Percentiles rank a stretch among this genome's conserved stretches.
These are phyloP conservation scores for Syrrhaptes paradoxus DNA, from an alignment of 2,113 vertebrate genomes.

Conservation along the genomic window DNA sequence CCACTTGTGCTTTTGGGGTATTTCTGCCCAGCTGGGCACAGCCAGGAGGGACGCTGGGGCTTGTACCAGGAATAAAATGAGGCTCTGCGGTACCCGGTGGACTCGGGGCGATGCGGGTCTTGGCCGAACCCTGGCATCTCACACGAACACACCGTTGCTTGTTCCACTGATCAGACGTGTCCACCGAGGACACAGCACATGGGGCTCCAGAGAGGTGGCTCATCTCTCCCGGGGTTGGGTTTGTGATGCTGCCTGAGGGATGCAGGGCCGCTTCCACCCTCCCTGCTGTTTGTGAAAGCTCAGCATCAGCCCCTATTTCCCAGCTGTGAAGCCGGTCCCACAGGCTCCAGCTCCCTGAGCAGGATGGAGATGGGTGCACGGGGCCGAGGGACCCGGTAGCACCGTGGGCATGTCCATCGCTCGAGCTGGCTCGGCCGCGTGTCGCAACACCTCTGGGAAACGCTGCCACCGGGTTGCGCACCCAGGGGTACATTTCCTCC, in stretches of 20 bases:
- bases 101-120: fast-evolving
- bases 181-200: fast-evolving
- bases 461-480: neutral
- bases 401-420: fast-evolving
- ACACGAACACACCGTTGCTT: fast-evolving
- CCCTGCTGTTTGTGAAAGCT: neutral
- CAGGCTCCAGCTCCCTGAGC: fast-evolving
- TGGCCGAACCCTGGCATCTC: neutral
- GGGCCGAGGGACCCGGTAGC: neutral
- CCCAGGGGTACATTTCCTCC: neutral
- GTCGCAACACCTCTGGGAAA: neutral
- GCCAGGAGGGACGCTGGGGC: neutral
- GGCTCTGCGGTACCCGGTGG: neutral
- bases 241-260: neutral
- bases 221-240: fast-evolving
- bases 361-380: neutral
- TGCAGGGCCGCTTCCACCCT: neutral
- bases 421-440: fast-evolving
- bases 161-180: neutral
- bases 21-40: neutral
- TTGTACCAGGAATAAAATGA: neutral
- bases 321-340: fast-evolving
- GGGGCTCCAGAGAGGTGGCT: neutral
- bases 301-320: neutral
- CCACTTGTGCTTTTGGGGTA: fast-evolving